These are phyloP conservation scores for Mimumesa dahlbomi DNA, from an alignment of 2,888 invertebrate species.

Conservation along the genomic window DNA sequence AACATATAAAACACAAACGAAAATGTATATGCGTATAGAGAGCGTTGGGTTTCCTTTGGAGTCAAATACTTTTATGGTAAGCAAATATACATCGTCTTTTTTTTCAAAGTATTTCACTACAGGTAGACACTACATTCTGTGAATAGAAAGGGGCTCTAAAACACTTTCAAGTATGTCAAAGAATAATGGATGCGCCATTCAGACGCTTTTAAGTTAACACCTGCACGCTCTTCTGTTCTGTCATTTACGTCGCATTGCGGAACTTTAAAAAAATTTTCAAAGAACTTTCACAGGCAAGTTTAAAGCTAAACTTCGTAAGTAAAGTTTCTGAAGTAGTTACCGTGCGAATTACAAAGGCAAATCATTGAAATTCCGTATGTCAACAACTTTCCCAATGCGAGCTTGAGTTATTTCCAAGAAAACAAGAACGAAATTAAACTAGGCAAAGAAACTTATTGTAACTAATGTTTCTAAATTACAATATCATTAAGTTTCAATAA, in stretches of 20 bases:
- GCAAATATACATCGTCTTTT: not conserved
- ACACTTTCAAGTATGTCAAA: not conserved
- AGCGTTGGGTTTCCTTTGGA: not conserved
- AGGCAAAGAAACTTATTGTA: no score
- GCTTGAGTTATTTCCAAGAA: no score
- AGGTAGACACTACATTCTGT: not conserved
- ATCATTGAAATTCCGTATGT: no score
- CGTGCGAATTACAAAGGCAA: not conserved
- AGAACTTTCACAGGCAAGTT: not conserved
- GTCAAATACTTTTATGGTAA: not conserved
- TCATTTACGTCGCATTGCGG: not conserved
- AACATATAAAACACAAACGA: no score
- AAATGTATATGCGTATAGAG: no score
- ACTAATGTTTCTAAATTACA: no score
- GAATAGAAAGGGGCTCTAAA: not conserved
- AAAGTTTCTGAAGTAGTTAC: no score
- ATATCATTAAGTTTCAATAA: no score
- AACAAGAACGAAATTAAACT: no score
- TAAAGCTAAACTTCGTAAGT: no score
- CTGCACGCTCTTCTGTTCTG: not conserved
- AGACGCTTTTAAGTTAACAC: not conserved
- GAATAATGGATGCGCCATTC: not conserved
- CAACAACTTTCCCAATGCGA: no score
- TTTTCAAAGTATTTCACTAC: not conserved
- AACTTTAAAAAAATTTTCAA: not conserved